These are phyloP conservation scores for Dicentrarchus labrax DNA, from an alignment of 2,113 vertebrate species.

Conservation along the genomic window DNA sequence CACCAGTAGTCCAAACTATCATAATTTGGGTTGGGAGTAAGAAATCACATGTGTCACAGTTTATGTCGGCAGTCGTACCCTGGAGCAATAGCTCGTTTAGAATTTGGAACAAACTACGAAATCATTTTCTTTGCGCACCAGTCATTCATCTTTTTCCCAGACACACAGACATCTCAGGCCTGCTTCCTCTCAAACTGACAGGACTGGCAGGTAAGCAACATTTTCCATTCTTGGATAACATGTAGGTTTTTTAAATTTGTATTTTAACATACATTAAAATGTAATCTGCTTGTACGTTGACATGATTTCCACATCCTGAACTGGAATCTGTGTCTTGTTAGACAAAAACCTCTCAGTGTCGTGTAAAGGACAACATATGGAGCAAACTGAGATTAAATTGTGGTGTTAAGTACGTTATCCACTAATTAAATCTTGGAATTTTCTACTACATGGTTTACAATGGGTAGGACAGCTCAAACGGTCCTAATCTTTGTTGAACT, in stretches of 20 bases:
- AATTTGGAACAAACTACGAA: slow-evolving; percentile 79
- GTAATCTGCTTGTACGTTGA: slow-evolving; percentile 55
- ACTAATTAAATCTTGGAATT: slow-evolving; percentile 33
- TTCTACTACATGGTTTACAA: slow-evolving; percentile 16
- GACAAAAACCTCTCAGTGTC: slow-evolving; percentile 56
- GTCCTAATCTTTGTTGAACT: not conserved
- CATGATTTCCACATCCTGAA: slow-evolving; percentile 60
- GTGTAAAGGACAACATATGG: slow-evolving; percentile 56
- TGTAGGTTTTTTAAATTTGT: slow-evolving; percentile 37
- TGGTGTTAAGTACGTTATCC: slow-evolving; percentile 53
- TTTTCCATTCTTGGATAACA: slow-evolving; percentile 61
- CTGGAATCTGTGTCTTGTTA: slow-evolving; percentile 54
- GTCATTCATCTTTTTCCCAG: slow-evolving; percentile 83
- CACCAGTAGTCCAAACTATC: slow-evolving; percentile 77
- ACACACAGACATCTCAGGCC: slow-evolving; percentile 71
- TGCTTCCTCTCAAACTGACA: slow-evolving; percentile 83
- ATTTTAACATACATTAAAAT: slow-evolving; percentile 67
- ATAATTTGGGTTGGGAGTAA: slow-evolving; percentile 75
- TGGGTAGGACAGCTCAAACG: slow-evolving; percentile 14
- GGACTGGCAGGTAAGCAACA: slow-evolving; percentile 73
- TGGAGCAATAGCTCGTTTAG: slow-evolving; percentile 67
- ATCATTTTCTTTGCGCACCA: slow-evolving; percentile 78
- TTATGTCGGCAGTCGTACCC: slow-evolving; percentile 78
- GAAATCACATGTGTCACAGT: slow-evolving; percentile 83
- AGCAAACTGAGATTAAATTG: slow-evolving; percentile 51